Evolutionary conservation across 2,888 invertebrate species (phyloP), one percentile per base, ranked within the genome.

Genomic region (Ethmia dodecea): DNA sequence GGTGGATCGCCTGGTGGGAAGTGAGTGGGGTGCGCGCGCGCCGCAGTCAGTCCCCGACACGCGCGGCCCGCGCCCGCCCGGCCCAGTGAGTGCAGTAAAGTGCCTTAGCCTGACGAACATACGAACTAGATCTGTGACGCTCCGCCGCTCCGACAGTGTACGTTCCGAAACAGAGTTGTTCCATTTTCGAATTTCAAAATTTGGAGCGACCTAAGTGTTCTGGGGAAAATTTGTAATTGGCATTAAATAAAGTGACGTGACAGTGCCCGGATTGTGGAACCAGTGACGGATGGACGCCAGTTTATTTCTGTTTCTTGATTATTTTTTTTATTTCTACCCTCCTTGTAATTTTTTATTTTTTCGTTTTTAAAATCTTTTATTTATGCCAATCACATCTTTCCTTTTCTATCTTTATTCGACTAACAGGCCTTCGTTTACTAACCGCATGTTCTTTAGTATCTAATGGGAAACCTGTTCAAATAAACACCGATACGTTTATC

Each of bases 1-100:
- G 78, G 81, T 83, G 83, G 83, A 75, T 73, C 75, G 75, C 77
- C 80, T 72, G 81, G 83, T 81, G 76, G 78, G 80, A 81, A 75
- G 79, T 13, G 28, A 36, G 36, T 77, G 71, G 84, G 84, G 83
- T 84, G 84, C 83, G 84, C 83, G 81, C 78, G 47, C 60, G 79
- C 80, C 83, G 75, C 61, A 81, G 81, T 83, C 77, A 61, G 67
- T 65, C 60, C 53, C 52, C 53, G 65, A 56, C 61, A 57, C 74
- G 79, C 77, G 81, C 73, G 74, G 71, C 68, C 61, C 60, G 70
- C 73, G 80, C 73, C 68, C 76, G 83, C 70, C 11, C 13, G 4
- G 16, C 11, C 16, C 6, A 29, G 29, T 24, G 31, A 9, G 8
- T 26, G 9, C 26, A 13, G 28, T 13, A 26, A n/a, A 26, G 26